These are phyloP conservation scores for Elaphurus davidianus DNA, from an alignment of 2,113 vertebrate genomes.

Conservation along the genomic window DNA sequence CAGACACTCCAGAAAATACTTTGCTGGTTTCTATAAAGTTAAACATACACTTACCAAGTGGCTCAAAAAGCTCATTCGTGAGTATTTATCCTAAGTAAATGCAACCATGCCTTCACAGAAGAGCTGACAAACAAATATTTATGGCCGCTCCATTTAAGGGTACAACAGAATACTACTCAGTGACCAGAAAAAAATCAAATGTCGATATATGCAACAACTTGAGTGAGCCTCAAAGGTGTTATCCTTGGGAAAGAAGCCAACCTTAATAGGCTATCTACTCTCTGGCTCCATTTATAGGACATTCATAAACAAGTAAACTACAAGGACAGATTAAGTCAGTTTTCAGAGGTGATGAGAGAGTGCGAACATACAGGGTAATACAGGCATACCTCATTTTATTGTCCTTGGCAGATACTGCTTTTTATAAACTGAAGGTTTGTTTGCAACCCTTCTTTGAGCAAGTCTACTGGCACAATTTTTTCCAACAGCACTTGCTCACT, in stretches of 20 bases:
- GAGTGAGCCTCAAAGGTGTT: too few species aligned
- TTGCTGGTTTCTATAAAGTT: neutral
- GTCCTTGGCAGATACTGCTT: neutral
- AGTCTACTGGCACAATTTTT: neutral
- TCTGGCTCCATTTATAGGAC: accelerated
- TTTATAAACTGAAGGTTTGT: neutral
- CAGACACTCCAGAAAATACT: neutral
- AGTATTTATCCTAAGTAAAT: neutral
- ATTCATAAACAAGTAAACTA: neutral
- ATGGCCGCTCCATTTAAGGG: neutral
- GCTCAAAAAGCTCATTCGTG: too few species aligned
- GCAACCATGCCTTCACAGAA: neutral
- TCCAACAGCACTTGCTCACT: neutral
- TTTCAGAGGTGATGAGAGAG: accelerated
- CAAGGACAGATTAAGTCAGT: neutral
- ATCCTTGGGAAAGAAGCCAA: neutral
- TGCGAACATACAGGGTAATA: accelerated
- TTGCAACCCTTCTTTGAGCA: neutral
- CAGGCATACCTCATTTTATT: neutral
- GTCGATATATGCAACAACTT: neutral
- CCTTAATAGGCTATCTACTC: neutral
- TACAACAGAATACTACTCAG: neutral
- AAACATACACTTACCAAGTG: neutral
- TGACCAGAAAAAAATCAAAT: neutral
- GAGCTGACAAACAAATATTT: neutral